Conservation (phyloP, 2,797 vertebrate genomes). For the Benthosema pterotum region DNA sequence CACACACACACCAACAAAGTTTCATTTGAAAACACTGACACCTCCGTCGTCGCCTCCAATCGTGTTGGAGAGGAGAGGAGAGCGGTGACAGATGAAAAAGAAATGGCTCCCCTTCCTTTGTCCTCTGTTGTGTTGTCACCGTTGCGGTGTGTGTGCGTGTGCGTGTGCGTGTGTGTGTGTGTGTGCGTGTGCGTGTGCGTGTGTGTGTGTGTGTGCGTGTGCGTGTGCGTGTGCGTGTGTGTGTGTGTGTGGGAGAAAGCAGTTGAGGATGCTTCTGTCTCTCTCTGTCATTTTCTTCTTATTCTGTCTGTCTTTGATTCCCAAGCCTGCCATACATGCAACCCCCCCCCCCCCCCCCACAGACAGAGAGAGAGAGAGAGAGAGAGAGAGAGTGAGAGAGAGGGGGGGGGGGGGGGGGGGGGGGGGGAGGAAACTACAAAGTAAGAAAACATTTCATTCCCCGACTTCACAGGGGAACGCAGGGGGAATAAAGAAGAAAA, state of each 20-base stretch:
- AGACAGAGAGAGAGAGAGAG: constrained; percentile 12
- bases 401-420: neutral
- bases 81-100: constrained; percentile 73
- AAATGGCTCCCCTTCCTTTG: constrained; percentile 41
- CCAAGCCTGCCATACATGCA: constrained; percentile 45
- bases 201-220: no score
- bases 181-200: no score
- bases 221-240: no score
- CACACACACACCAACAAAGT: constrained; percentile 13
- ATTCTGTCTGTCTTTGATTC: constrained; percentile 49
- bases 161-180: no score
- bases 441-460: constrained; percentile 22
- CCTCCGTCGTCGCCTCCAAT: constrained; percentile 18
- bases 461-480: neutral
- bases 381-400: neutral
- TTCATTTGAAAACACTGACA: constrained; percentile 63
- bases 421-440: constrained; percentile 5
- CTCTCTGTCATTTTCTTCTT: constrained; percentile 68
- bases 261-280: constrained; percentile 47
- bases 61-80: no score
- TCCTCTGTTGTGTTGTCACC: neutral
- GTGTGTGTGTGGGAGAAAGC: no score
- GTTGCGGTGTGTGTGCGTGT: no score
- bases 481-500: constrained; percentile 10
- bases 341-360: no score